A percentile compares a stretch with the other conserved stretches of the same genome.
phyloP scores from a whole-genome alignment of 2,888 invertebrate genomes.

The Thereva unica region DNA sequence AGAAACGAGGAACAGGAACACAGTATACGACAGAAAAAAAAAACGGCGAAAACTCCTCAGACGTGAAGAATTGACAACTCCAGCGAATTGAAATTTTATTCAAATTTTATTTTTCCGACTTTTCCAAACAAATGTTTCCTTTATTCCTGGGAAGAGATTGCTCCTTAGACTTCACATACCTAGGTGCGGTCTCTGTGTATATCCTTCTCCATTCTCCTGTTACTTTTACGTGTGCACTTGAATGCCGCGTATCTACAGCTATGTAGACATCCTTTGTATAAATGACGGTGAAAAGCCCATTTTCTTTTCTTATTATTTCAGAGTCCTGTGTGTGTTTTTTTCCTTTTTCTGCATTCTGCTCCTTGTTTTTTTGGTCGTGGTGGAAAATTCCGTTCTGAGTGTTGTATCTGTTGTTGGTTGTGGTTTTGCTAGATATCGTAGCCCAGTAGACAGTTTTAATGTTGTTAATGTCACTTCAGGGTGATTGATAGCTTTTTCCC shows the following conservation, averaged over 20 bases:
- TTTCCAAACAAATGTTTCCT: no score
- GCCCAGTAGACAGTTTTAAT: constrained; percentile 19
- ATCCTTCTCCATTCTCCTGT: no score
- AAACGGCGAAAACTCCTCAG: no score
- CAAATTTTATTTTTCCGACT: no score
- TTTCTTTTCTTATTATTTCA: constrained; percentile 7
- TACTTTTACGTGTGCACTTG: background rate
- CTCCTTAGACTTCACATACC: no score
- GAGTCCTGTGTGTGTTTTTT: background rate
- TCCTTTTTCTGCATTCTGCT: constrained; percentile 3
- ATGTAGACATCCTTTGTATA: background rate
- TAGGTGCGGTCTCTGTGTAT: no score
- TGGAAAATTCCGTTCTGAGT: no score
- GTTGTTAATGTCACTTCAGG: constrained; percentile 24
- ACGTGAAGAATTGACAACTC: no score
- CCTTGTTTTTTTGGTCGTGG: background rate
- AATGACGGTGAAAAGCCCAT: constrained; percentile 5
- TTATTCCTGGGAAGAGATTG: no score
- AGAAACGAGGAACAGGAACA: no score
- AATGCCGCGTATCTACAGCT: background rate
- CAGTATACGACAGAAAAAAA: no score
- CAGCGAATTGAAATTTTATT: no score
- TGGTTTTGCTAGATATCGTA: constrained; percentile 5
- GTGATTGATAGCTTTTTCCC: constrained; percentile 25
- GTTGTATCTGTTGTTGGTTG: background rate